These are phyloP conservation scores for Ectropis grisescens DNA, from an alignment of 1,140 invertebrate genomes.

Conservation along the genomic window DNA sequence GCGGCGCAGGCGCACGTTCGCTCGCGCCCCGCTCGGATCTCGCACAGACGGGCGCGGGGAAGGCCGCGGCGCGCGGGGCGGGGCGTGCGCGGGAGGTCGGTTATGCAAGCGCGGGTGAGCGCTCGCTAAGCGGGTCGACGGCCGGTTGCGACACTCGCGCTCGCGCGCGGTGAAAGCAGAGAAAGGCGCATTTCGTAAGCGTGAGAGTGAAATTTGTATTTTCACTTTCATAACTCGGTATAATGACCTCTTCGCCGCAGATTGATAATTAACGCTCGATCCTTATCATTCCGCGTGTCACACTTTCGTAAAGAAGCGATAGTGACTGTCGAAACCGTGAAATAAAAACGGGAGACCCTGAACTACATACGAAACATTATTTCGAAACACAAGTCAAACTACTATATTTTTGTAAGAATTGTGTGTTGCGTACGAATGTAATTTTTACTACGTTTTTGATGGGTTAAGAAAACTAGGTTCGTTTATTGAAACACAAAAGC, in stretches of 20 bases:
- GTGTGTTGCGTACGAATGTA: no score
- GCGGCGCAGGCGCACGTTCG: slow-evolving; percentile 26
- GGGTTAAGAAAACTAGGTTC: no score
- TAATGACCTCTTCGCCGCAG: slow-evolving; percentile 34
- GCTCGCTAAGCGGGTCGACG: slow-evolving; percentile 63
- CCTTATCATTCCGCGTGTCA: no score
- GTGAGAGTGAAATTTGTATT: slow-evolving; percentile 66
- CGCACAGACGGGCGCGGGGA: slow-evolving; percentile 20
- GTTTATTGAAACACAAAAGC: no score
- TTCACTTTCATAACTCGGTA: slow-evolving; percentile 64
- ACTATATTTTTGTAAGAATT: no score
- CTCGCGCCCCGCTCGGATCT: slow-evolving; percentile 19
- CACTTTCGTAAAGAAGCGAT: no score
- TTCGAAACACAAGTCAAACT: no score
- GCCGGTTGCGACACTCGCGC: slow-evolving; percentile 47
- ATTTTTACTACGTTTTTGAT: no score
- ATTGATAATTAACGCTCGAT: no score
- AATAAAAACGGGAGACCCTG: no score
- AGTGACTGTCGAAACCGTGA: no score
- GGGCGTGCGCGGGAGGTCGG: slow-evolving; percentile 49
- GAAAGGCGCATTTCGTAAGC: slow-evolving; percentile 67
- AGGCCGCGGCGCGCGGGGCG: slow-evolving; percentile 26
- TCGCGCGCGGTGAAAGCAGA: slow-evolving; percentile 59
- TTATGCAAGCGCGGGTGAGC: slow-evolving; percentile 70
- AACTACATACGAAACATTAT: no score